Base-by-base conservation (phyloP, 2,797 vertebrate genomes). In the Epinephelus malabaricus region DNA sequence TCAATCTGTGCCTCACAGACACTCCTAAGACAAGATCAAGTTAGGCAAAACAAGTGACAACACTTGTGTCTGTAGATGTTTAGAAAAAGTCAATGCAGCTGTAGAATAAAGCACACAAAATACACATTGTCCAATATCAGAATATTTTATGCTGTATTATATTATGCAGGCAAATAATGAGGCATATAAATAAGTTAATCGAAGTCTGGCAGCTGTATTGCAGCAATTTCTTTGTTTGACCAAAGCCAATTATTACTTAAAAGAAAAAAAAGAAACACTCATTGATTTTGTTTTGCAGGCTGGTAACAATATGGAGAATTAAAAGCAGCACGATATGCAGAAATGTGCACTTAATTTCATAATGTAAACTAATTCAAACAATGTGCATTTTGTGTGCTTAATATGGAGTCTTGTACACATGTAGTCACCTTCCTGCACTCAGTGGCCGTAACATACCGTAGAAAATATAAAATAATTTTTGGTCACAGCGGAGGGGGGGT, bases 311-410 rank as follows among this genome's bases (percentile, higher is more conserved):
- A 58, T 25, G 2, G 46, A 51, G 8, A 69, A 75, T 68, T 38
- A 0, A 75, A 80, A 9, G 45, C 62, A 69, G 55, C 12, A 47
- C 27, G 54, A 87, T 82, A 76, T 86, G 66, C 18, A 81, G 67
- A 76, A 73, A 38, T 64, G 46, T 84, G 69, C 50, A 81, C 21
- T 23, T 38, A 0, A 60, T 38, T 59, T 60, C 19, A 51, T 73
- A 49, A 60, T 43, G 27, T 54, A 62, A 73, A 82, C 58, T 47
- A 40, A 61, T 60, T 2, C 18, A 55, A 67, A 58, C 18, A 76
- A 73, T 79, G 69, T 77, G 75, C 73, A 82, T 83, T 86, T 65
- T 76, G 78, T 73, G 76, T 73, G 71, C 71, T 77, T 60, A 30
- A 53, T 47, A 64, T 49, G 23, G n/a, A 18, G 19, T 60, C 60